Percentiles rank a stretch among this genome's conserved stretches.
Conservation (phyloP, 2,797 vertebrate species). For the Pseudopleuronectes americanus region DNA sequence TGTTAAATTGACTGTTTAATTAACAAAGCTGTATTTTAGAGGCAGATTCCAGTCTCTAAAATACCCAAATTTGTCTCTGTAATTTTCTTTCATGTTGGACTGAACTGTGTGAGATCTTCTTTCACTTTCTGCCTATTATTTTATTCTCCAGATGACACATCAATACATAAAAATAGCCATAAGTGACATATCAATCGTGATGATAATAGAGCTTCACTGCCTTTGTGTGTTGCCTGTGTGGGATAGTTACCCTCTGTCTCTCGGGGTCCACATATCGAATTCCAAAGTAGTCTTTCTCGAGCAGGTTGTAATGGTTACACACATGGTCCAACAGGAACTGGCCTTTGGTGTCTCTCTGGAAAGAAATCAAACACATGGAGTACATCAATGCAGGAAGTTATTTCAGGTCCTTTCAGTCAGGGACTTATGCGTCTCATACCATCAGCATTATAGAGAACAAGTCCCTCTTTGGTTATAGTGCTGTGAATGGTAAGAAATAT, state of each 20-base stretch:
- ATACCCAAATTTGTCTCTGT: background rate
- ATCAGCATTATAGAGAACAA: constrained; percentile 14
- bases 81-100: background rate
- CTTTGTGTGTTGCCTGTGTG: constrained; percentile 7
- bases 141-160: too few species aligned
- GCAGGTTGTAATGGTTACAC: constrained; percentile 96
- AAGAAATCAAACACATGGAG: constrained; percentile 64
- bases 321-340: constrained; percentile 96
- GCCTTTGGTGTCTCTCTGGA: constrained; percentile 96
- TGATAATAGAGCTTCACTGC: background rate
- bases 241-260: constrained; percentile 91
- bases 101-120: too few species aligned
- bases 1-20: background rate
- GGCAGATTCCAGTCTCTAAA: too few species aligned
- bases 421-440: constrained; percentile 6
- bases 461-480: constrained; percentile 17
- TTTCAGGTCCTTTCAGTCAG: background rate
- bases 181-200: background rate
- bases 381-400: background rate
- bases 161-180: too few species aligned
- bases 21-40: background rate
- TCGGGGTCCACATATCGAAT: constrained; percentile 98
- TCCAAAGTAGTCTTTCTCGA: constrained; percentile 98
- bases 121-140: too few species aligned
- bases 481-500: constrained; percentile 15